Evolutionary conservation across 2,797 vertebrate genomes (phyloP).

Genomic region (Acrossocheilus fasciatus): DNA sequence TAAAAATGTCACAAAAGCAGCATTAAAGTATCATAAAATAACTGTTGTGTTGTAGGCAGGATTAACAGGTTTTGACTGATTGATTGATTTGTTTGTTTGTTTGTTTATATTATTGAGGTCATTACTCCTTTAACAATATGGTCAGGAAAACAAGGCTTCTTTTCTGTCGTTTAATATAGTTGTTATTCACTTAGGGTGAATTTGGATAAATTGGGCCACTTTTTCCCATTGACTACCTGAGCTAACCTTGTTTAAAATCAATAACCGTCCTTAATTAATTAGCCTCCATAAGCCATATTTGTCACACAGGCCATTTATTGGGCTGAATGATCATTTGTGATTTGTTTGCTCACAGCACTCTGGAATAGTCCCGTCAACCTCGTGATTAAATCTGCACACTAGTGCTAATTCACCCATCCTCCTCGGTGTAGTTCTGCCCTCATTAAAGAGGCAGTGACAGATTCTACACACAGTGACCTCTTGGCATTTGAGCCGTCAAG

Average conservation of each 20-base stretch:
- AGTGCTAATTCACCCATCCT: constrained; percentile 6
- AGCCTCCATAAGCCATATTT: not conserved
- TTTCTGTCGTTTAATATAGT: not conserved
- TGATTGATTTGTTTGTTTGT: not conserved
- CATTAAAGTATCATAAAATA: not conserved
- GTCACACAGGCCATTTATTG: not conserved
- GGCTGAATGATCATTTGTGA: not conserved
- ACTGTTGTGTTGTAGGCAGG: not conserved
- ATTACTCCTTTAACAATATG: not conserved
- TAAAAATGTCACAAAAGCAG: not conserved
- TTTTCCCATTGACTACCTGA: not conserved
- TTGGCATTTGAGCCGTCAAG: constrained; percentile 4
- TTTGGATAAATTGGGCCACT: not conserved
- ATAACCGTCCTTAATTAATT: not conserved
- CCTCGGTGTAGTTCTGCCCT: constrained; percentile 8
- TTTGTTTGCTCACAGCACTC: constrained; percentile 9
- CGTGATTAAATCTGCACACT: constrained; percentile 11
- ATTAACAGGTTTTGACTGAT: not conserved
- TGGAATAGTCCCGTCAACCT: not conserved
- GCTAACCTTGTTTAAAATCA: not conserved
- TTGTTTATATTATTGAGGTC: too few species aligned
- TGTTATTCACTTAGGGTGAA: not conserved
- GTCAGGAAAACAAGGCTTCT: not conserved
- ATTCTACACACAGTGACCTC: constrained; percentile 43
- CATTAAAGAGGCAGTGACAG: constrained; percentile 51